Evolutionary conservation across 1,140 invertebrate species (phyloP).

Genomic region (Neuroterus valhalla): DNA sequence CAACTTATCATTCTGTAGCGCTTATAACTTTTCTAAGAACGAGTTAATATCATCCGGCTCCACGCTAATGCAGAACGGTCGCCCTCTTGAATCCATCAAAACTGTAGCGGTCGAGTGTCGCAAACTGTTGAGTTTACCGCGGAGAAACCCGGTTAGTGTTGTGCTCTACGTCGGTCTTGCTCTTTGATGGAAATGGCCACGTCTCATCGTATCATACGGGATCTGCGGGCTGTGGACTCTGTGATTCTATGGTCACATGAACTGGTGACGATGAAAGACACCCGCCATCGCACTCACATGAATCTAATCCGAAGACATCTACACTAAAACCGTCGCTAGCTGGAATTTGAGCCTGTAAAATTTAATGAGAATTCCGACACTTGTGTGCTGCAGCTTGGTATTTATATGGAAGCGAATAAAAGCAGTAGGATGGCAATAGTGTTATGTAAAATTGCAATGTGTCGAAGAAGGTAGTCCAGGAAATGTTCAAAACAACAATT

Average conservation of each 20-base stretch:
- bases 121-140: constrained; percentile 13
- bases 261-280: constrained; percentile 15
- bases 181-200: constrained; percentile 19
- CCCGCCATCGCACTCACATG: constrained; percentile 4
- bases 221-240: constrained; percentile 23
- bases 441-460: constrained; percentile 14
- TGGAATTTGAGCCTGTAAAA: constrained; percentile 15
- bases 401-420: not conserved
- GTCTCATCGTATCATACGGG: constrained; percentile 16
- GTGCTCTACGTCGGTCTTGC: constrained; percentile 8
- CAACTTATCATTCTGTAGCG: not conserved
- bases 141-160: constrained; percentile 6
- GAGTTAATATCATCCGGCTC: constrained; percentile 1
- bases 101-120: constrained; percentile 10
- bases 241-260: constrained; percentile 10
- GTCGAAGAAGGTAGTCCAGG: constrained; percentile 4
- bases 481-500: constrained; percentile 9
- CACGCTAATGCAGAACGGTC: not conserved
- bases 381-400: not conserved
- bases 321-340: constrained; percentile 20
- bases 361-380: constrained; percentile 13
- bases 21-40: not conserved
- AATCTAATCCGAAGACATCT: constrained; percentile 10
- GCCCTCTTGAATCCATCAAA: constrained; percentile 11
- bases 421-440: constrained; percentile 2